Percentiles rank a stretch among this genome's conserved stretches.
Evolutionary conservation across 2,888 invertebrate genomes (phyloP).

Genomic region (Mimas tiliae): DNA sequence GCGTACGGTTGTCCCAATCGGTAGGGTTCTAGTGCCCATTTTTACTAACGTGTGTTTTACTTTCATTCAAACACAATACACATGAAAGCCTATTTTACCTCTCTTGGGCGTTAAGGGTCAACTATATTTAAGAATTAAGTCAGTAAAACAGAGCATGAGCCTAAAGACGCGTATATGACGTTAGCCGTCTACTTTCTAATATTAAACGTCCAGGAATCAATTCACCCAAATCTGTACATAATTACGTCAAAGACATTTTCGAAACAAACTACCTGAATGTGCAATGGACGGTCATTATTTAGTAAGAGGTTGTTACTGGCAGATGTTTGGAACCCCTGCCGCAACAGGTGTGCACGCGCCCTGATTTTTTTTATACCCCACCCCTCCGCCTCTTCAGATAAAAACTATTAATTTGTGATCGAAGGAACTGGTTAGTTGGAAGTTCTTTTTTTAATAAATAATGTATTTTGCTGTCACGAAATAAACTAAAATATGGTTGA

Average conservation of each 20-base stretch:
- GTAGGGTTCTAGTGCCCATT: too few relatives aligned
- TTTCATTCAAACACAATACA: too few relatives aligned
- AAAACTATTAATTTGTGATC: conserved; percentile 17
- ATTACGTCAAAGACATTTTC: not conserved
- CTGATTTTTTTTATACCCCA: conserved; percentile 36
- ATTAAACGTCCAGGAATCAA: too few relatives aligned
- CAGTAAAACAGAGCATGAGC: too few relatives aligned
- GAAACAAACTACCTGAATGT: not conserved
- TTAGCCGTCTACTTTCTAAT: too few relatives aligned
- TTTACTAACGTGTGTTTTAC: too few relatives aligned
- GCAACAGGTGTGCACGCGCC: conserved; percentile 72
- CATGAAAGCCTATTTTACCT: too few relatives aligned
- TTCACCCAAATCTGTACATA: not conserved
- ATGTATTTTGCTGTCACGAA: not conserved
- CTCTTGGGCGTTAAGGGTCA: too few relatives aligned
- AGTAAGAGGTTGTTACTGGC: conserved; percentile 50
- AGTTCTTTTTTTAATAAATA: not conserved
- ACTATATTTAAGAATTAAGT: too few relatives aligned
- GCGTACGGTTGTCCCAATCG: too few relatives aligned
- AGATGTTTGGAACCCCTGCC: conserved; percentile 55
- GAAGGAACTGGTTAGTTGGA: conserved; percentile 25
- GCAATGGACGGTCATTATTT: conserved; percentile 37
- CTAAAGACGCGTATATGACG: too few relatives aligned
- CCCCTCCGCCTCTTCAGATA: conserved; percentile 9
- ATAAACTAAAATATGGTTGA: too few relatives aligned